Percentiles rank a stretch among this genome's conserved stretches.
These are phyloP conservation scores for Drosophila biarmipes DNA, from an alignment of 1,140 invertebrate species.

Conservation along the genomic window DNA sequence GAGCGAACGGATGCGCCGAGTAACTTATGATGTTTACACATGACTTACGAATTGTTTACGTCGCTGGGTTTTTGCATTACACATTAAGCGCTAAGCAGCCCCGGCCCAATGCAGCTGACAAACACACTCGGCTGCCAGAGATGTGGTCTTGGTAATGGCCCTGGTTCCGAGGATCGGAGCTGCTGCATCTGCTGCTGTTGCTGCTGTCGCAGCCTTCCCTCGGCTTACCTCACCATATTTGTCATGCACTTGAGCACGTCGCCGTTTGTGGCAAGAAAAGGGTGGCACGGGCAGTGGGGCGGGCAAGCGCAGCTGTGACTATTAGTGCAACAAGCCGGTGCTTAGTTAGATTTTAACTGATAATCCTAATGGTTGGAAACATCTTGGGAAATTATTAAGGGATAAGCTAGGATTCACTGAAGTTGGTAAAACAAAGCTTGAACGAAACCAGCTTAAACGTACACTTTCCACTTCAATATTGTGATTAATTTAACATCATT, in stretches of 20 bases:
- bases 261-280: constrained; percentile 40
- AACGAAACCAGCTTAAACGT: too few relatives aligned
- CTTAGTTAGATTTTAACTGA: constrained; percentile 27
- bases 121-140: constrained; percentile 34
- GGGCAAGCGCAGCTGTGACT: constrained; percentile 33
- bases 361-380: constrained; percentile 7
- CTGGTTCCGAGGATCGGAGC: constrained; percentile 25
- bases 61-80: constrained; percentile 60
- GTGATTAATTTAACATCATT: too few relatives aligned
- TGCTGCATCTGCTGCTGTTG: constrained; percentile 25
- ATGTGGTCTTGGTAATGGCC: constrained; percentile 60
- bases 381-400: neutral
- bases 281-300: neutral
- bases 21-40: constrained; percentile 83
- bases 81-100: neutral
- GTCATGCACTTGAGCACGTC: constrained; percentile 76
- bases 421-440: too few relatives aligned
- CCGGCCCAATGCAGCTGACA: constrained; percentile 18
- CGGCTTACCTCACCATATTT: constrained; percentile 69
- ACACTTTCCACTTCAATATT: too few relatives aligned
- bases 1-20: constrained; percentile 65
- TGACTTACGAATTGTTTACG: constrained; percentile 83
- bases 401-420: too few relatives aligned
- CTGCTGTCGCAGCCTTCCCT: constrained; percentile 40
- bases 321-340: constrained; percentile 38